These are phyloP conservation scores for Motacilla alba DNA, from an alignment of 2,113 vertebrate species.

Conservation along the genomic window DNA sequence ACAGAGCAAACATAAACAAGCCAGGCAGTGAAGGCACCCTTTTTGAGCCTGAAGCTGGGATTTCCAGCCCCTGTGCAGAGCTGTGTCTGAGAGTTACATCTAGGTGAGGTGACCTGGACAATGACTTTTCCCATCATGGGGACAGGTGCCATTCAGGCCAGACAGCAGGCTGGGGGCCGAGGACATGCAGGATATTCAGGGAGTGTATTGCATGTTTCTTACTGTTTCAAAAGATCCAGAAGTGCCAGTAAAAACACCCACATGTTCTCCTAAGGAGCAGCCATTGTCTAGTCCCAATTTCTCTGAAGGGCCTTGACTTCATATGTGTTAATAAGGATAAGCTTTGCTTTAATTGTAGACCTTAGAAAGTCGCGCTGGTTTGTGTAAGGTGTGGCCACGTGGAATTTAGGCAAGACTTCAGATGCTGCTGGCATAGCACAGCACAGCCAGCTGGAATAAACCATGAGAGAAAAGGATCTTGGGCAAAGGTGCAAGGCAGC, in stretches of 20 bases:
- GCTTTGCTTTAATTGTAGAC: not conserved
- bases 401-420: not conserved
- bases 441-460: not conserved
- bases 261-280: not conserved
- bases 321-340: not conserved
- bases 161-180: not conserved
- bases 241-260: not conserved
- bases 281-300: not conserved
- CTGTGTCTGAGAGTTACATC: not conserved
- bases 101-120: not conserved
- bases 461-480: not conserved
- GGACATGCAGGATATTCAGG: not conserved
- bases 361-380: not conserved
- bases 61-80: not conserved
- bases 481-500: not conserved
- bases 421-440: not conserved
- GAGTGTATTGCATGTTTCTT: not conserved
- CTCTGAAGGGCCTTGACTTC: not conserved
- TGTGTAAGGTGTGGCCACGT: not conserved
- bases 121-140: fast-evolving
- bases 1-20: not conserved
- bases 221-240: not conserved
- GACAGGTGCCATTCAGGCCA: not conserved
- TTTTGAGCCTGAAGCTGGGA: not conserved
- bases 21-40: not conserved